These are phyloP conservation scores for Campoletis raptor DNA, from an alignment of 2,888 invertebrate genomes.

Conservation along the genomic window DNA sequence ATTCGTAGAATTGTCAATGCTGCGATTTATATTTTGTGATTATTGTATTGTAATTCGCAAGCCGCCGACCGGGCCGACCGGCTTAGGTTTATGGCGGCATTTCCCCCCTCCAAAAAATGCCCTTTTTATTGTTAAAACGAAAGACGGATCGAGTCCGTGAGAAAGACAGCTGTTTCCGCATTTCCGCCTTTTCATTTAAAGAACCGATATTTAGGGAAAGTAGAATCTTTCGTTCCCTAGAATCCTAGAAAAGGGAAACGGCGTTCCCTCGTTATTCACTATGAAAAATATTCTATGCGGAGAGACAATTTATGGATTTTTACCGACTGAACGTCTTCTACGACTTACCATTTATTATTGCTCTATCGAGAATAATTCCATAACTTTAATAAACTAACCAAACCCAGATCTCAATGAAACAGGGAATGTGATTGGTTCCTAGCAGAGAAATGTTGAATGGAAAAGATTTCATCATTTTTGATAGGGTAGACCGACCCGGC, in stretches of 20 bases:
- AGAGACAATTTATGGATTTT: not conserved
- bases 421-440: conserved; percentile 16
- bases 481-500: conserved; percentile 13
- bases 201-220: not conserved
- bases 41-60: not conserved
- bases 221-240: not conserved
- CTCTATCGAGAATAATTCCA: conserved; percentile 17
- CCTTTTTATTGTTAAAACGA: not conserved
- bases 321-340: conserved; percentile 2
- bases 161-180: not conserved
- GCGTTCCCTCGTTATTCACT: not conserved
- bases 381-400: conserved; percentile 9
- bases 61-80: not conserved
- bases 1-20: not conserved
- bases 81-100: not conserved
- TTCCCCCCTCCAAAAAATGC: not conserved
- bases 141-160: not conserved
- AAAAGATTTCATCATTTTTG: conserved; percentile 15
- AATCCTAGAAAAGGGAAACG: not conserved
- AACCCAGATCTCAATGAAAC: conserved; percentile 8
- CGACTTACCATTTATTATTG: not conserved
- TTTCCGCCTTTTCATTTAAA: not conserved
- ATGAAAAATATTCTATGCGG: not conserved
- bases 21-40: not conserved
- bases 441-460: conserved; percentile 5